Conservation (phyloP, 2,888 invertebrate species). For the Girardia tigrina region DNA sequence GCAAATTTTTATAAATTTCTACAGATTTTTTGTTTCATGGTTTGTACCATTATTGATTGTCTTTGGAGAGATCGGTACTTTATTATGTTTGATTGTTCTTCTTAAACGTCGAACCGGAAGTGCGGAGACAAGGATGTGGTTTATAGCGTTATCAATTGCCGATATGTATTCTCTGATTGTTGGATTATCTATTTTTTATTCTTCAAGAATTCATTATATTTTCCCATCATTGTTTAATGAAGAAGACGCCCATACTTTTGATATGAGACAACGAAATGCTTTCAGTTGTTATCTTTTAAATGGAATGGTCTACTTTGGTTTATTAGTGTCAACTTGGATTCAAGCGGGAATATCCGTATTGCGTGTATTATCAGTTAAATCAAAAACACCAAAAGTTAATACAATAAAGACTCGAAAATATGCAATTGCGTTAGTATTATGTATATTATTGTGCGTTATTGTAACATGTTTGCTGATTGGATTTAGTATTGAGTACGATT, state of each 20-base stretch:
- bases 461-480: neutral
- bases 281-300: constrained; percentile 33
- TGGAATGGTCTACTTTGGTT: constrained; percentile 34
- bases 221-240: neutral
- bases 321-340: constrained; percentile 35
- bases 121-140: constrained; percentile 33
- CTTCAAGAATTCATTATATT: constrained; percentile 29
- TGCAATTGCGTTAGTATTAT: neutral
- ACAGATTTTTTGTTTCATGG: constrained; percentile 44
- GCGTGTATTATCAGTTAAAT: constrained; percentile 20
- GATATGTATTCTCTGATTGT: constrained; percentile 34
- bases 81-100: constrained; percentile 31
- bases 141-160: constrained; percentile 32
- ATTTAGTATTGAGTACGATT: neutral
- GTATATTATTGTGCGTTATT: neutral
- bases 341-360: constrained; percentile 34
- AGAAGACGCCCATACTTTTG: neutral
- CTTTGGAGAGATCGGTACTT: constrained; percentile 34
- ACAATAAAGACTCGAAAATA: neutral
- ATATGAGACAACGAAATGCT: constrained; percentile 30
- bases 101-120: constrained; percentile 33
- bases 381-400: neutral
- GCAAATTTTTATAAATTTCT: constrained; percentile 27
- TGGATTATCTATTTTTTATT: constrained; percentile 34
- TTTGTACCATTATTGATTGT: constrained; percentile 34